Evolutionary conservation across 2,797 vertebrate species (phyloP), one percentile per base, ranked within the genome.

Genomic region (Sebastes hopkinsi): DNA sequence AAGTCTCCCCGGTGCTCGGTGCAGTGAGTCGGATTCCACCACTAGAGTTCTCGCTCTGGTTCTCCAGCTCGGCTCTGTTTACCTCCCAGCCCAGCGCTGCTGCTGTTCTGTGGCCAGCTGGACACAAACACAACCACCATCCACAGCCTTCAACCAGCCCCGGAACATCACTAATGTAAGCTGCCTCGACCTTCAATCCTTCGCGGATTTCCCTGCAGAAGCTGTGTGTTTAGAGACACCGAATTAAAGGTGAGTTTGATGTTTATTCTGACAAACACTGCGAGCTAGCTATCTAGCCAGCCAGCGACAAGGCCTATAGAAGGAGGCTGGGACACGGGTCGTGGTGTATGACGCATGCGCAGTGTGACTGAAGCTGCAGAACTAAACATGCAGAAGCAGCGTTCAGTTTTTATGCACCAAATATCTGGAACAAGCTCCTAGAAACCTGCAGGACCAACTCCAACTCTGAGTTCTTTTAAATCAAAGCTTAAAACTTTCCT

Each of bases 101-200:
- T 83, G 86, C 90, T 86, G 79, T 71, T 66, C 86, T 80, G 92
- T 61, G 87, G 87, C 90, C 90, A 91, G 90, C 91, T 87, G 92
- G 89, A 90, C 82, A 62, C 80, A 81, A 83, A 88, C 36, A 38
- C 36, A 13, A 38, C 82, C 73, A 70, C 84, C 83, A 72, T 29
- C 87, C 81, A 11, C 85, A 80, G 54, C 72, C 64, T 36, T 50
- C 80, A 66, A 72, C 81, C 75, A 74, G 87, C 85, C 80, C 81
- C 65, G 91, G 82, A 85, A 22, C 36, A 81, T 88, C 74, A 93
- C 95, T 84, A 66, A 95, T 96, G 95, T 94, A 80, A 96, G 73
- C 86, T 66, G 81, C 84, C 75, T 88, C 71, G 88, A 42, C 58
- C 12, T 67, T 78, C 54, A 66, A 72, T 89, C 91, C 87, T 90